These are phyloP conservation scores for Patella depressa DNA, from an alignment of 2,888 invertebrate genomes.

Conservation along the genomic window DNA sequence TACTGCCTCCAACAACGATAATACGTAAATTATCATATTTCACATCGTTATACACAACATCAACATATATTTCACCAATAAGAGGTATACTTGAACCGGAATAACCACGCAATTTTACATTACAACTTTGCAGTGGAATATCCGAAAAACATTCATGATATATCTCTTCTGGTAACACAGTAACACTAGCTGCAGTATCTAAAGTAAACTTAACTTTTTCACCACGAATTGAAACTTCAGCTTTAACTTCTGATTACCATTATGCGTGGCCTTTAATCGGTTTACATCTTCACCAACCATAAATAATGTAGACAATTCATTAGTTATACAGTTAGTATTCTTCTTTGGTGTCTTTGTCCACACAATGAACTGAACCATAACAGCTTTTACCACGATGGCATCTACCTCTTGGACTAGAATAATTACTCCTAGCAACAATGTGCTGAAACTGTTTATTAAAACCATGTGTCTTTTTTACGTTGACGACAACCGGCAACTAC, in stretches of 20 bases:
- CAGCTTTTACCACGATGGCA: too few species aligned
- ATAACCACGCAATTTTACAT: neutral
- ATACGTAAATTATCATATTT: neutral
- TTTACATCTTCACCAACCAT: too few species aligned
- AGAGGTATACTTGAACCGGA: neutral
- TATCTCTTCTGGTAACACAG: neutral
- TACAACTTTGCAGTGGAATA: neutral
- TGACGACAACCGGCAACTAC: too few species aligned
- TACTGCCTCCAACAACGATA: neutral
- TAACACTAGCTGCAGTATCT: neutral
- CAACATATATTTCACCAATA: neutral
- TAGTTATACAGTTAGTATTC: too few species aligned
- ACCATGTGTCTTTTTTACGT: too few species aligned
- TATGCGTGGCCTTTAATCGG: too few species aligned
- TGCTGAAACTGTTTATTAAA: too few species aligned
- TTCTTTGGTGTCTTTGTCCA: too few species aligned
- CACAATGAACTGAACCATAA: too few species aligned
- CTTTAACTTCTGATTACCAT: conserved; percentile 1
- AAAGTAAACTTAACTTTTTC: neutral
- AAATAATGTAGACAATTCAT: too few species aligned
- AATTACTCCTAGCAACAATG: too few species aligned
- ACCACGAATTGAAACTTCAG: neutral
- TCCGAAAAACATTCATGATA: neutral
- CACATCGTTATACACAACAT: neutral
- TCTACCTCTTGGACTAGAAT: too few species aligned